Evolutionary conservation across 2,888 invertebrate species (phyloP), one percentile per base, ranked within the genome.

Genomic region (Lasiommata megera): DNA sequence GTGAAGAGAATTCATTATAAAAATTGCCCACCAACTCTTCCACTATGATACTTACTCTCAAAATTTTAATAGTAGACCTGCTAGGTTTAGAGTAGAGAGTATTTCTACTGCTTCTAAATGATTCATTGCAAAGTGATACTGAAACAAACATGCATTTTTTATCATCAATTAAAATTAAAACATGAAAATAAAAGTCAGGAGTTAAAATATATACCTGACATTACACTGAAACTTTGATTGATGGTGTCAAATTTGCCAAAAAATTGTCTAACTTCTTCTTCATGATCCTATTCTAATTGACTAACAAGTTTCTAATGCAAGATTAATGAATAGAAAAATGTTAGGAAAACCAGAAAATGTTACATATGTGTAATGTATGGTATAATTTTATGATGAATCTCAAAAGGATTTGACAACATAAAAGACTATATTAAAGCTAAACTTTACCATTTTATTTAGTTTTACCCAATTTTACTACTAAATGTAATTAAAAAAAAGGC

Each of bases 171-270:
- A 28, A 51, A 55, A 44, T 61, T 53, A 62, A 59, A 56, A 31
- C 18, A 55, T 8, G 5, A 34, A 47, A 40, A 50, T 54, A 34
- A n/a, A 51, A 23, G n/a, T 40, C 18, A 47, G 53, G 23, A 41
- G 31, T 53, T 61, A 69, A 67, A 63, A 70, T 72, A 71, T 78
- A 66, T 72, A 89, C 89, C 88, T 89, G 89, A 88, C 89, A 90
- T 90, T 83, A 90, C 88, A 88, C 88, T 85, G 80, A 82, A 84
- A 88, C 86, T 88, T 89, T 89, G 76, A 83, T 77, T 80, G 81
- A 77, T 78, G 77, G 72, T 84, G 84, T 79, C 85, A 86, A 73
- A 71, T 69, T 53, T 41, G 55, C 17, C 11, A n/a, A 16, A 28
- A 29, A 29, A 29, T 40, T 47, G n/a, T 17, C 34, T 34, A 9